Base-by-base conservation (phyloP, 1,140 invertebrate genomes). In the Gryon sp. region DNA sequence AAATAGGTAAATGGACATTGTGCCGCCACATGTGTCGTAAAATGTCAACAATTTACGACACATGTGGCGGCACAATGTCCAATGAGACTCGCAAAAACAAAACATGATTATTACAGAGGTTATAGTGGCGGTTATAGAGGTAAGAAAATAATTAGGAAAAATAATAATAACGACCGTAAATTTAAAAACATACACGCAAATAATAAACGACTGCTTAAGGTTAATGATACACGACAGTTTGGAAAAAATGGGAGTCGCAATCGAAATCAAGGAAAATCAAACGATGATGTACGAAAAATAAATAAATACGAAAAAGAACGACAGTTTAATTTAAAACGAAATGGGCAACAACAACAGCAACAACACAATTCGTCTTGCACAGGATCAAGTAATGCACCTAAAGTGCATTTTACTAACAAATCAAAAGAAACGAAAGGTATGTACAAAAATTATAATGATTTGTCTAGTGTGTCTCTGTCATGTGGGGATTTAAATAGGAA, bases 131-230 rank as follows among this genome's bases (percentile, higher is more conserved):
- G 16, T 16, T 12, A 52, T 9, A 52, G 6, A 63, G 41, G 43
- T 46, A 62, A 62, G 15, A 38, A 26, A 43, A n/a, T n/a, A n/a
- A 30, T 46, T 46, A 45, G 16, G 1, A 45, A 45, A 8, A 48
- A 45, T 15, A 14, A 55, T 38, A 16, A 40, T n/a, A n/a, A n/a
- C 14, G n/a, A 55, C 26, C n/a, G 15, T 55, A 40, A 26, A 5
- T 24, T 40, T n/a, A 55, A n/a, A 55, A n/a, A 38, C 12, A 11
- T 26, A 1, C 2, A 26, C 22, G 2, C n/a, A 12, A 57, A 57
- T 9, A 45, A 46, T 11, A 45, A 45, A 34, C 26, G 22, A 11
- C 16, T n/a, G 9, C 24, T 45, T 16, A 59, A 36, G 41, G 19
- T n/a, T n/a, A n/a, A 15, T 12, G 15, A 9, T 16, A 16, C 6